phyloP scores from a whole-genome alignment of 2,797 vertebrate species.

The Macropodus opercularis region DNA sequence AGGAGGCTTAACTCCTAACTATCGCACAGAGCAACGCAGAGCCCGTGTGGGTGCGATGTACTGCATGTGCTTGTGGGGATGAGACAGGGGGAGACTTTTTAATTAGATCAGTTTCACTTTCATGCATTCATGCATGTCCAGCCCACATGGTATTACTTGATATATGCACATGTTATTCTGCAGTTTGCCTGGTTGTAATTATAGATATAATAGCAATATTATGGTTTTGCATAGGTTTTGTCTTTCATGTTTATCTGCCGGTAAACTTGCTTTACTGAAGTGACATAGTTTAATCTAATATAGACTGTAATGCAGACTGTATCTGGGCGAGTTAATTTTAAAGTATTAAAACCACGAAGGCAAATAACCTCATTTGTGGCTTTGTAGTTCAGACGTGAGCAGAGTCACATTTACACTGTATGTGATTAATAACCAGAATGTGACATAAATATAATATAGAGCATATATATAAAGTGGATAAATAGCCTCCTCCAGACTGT shows the following conservation, averaged over 20 bases:
- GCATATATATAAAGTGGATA: slow-evolving; percentile 26
- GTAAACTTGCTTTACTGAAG: too few relatives aligned
- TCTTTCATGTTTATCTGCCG: too few relatives aligned
- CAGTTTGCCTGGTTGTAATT: slow-evolving; percentile 5
- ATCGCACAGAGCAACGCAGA: slow-evolving; percentile 16
- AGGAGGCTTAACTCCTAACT: slow-evolving; percentile 52
- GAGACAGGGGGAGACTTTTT: slow-evolving; percentile 14
- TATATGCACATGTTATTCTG: background rate
- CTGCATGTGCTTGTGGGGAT: slow-evolving; percentile 23
- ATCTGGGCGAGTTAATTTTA: background rate
- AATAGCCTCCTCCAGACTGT: slow-evolving; percentile 10
- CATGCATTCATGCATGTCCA: slow-evolving; percentile 13
- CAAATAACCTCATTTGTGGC: background rate
- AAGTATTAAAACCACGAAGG: slow-evolving; percentile 8
- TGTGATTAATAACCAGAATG: slow-evolving; percentile 4
- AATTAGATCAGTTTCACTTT: slow-evolving; percentile 41
- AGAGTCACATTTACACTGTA: slow-evolving; percentile 8
- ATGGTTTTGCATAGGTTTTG: too few relatives aligned
- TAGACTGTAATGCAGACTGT: too few relatives aligned
- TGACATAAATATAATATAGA: slow-evolving; percentile 5
- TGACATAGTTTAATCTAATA: too few relatives aligned
- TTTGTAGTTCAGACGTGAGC: background rate
- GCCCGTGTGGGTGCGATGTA: slow-evolving; percentile 45
- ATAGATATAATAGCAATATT: too few relatives aligned
- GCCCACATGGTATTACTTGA: slow-evolving; percentile 19